Conservation (phyloP, 2,888 invertebrate genomes). For the Metellina segmentata region DNA sequence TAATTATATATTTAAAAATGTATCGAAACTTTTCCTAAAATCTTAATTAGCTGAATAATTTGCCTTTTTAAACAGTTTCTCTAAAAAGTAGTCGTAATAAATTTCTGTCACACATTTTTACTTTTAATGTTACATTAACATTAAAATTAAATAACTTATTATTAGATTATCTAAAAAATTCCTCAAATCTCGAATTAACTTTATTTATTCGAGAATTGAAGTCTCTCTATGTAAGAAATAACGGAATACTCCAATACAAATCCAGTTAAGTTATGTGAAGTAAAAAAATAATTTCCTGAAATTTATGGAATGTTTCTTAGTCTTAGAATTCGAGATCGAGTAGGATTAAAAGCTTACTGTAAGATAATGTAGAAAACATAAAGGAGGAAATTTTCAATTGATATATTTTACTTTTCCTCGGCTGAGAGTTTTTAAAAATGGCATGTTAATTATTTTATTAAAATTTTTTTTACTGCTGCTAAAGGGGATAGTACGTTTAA, state of each 20-base stretch:
- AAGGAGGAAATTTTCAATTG: constrained; percentile 16
- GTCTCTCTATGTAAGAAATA: no score
- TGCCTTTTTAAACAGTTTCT: no score
- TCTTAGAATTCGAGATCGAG: neutral
- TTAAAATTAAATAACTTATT: neutral
- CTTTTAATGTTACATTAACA: neutral
- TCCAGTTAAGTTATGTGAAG: neutral
- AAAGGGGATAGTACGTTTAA: neutral
- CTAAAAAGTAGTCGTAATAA: no score
- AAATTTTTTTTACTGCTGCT: neutral
- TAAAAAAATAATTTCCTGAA: neutral
- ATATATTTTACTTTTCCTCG: neutral
- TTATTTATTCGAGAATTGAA: neutral
- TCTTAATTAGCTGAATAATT: no score
- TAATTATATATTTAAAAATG: no score
- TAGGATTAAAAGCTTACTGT: constrained; percentile 6
- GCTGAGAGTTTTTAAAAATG: neutral
- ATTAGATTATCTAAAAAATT: no score
- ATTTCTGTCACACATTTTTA: no score
- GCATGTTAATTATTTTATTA: constrained; percentile 11
- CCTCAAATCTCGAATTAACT: neutral
- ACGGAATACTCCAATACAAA: no score
- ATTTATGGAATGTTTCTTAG: neutral
- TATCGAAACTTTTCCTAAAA: no score
- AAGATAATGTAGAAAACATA: constrained; percentile 12